Evolutionary conservation across 2,797 vertebrate genomes (phyloP), one percentile per base, ranked within the genome.

Genomic region (Falco cherrug): DNA sequence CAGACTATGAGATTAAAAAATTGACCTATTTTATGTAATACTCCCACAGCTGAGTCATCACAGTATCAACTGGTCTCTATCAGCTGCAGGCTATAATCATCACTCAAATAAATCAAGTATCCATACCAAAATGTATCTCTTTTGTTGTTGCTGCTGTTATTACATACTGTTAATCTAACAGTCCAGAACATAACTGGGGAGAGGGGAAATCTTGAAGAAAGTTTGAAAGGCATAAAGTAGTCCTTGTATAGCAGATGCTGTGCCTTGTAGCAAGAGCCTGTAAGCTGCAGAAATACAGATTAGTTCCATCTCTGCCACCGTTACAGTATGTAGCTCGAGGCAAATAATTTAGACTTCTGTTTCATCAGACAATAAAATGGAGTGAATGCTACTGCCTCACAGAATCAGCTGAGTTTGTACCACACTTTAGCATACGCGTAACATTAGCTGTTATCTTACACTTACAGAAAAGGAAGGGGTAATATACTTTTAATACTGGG

Each of bases 31-130:
- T 97, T 93, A 96, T 50, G 73, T 92, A 96, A 93, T 92, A 87
- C 89, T 95, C 87, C 87, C 89, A 84, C 94, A 96, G 87, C 89
- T 97, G 90, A 96, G 82, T 97, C 96, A 97, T 96, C 90, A 96
- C 75, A 81, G 61, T 48, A 94, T 96, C 96, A 95, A 97, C 90
- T 63, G 92, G 93, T 85, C 89, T 81, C 54, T 69, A 84, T 92
- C 94, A 94, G 87, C 87, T 90, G 84, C 89, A 86, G 57, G 39
- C 31, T 69, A 92, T 22, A 54, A 94, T 94, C 51, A 85, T 77
- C n/a, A 71, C 51, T 90, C 54, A 71, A 60, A 63, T 57, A 8
- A 45, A 7, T 10, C 6, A 54, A 70, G 26, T 39, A 77, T 18
- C 33, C 10, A 5, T 37, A 39, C n/a, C 18, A 6, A 95, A 89